Conservation (phyloP, 2,113 vertebrate genomes). For the Chionis minor region DNA sequence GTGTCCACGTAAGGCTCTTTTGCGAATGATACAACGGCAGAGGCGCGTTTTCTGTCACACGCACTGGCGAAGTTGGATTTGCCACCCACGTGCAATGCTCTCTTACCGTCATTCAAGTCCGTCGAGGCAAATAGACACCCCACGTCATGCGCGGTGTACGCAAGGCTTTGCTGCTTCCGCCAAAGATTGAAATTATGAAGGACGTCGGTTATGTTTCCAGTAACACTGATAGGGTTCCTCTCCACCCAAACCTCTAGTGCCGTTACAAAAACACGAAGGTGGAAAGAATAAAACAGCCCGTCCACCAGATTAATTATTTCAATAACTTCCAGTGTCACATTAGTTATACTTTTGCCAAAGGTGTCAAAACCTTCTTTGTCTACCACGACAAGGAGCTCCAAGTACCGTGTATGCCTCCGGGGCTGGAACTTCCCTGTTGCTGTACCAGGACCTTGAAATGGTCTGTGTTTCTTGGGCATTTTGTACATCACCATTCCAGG, state of each 20-base stretch:
- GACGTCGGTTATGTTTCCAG: neutral
- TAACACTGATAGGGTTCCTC: constrained; percentile 7
- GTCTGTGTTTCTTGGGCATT: neutral
- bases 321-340: neutral
- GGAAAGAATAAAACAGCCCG: neutral
- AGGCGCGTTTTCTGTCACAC: neutral
- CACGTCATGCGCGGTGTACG: neutral
- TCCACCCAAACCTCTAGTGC: constrained; percentile 64
- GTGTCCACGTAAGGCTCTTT: neutral
- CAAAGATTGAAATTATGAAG: constrained; percentile 52
- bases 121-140: constrained; percentile 30
- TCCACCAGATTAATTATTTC: constrained; percentile 58
- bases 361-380: constrained; percentile 43
- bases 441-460: neutral
- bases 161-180: neutral
- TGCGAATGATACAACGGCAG: constrained; percentile 28
- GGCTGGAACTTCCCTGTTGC: neutral
- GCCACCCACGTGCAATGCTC: neutral
- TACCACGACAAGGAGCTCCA: constrained; percentile 62
- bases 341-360: constrained; percentile 2
- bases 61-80: constrained; percentile 5
- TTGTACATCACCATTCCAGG: neutral
- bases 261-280: constrained; percentile 34
- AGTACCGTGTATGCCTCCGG: neutral
- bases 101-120: neutral